Base-by-base conservation (phyloP, 2,888 invertebrate species). In the Ormia ochracea region DNA sequence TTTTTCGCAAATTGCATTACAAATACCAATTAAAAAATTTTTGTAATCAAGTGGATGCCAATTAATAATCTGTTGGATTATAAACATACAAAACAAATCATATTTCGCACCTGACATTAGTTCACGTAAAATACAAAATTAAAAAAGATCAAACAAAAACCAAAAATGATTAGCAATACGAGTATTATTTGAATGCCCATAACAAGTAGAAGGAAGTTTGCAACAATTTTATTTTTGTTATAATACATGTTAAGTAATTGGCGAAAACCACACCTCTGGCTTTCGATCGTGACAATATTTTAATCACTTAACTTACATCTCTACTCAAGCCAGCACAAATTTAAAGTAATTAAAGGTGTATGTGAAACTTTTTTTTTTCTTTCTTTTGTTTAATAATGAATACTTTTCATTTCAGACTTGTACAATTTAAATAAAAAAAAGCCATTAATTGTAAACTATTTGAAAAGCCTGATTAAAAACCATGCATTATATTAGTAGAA, bases 211-310 rank as follows among this genome's bases (percentile, higher is more conserved):
- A 45, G 52, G 43, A 61, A 43, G 43, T 36, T 63, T 33, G 33
- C 12, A 28, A 41, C 12, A 38, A 41, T 59, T 28, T 41, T 3
- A 14, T 65, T 45, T 65, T 45, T 10, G 7, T 52, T 43, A 6
- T 21, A 26, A 65, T 26, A 59, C 23, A 17, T 21, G 50, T 19
- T 50, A 58, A 38, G 26, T 54, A 54, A 61, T 66, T 66, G 50
- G 31, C 36, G 21, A n/a, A 36, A 69, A 38, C 61, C 69, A 38
- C 78, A 52, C 69, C 69, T 65, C 52, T 43, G 14, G n/a, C 12
- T 52, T 45, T 45, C 17, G 31, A 59, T 79, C 79, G 79, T 79
- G 79, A 79, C 79, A 66, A 79, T 70, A 79, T 79, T 79, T 75
- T 65, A 74, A 79, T 74, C 78, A 19, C 28, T 26, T 14, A 17